Evolutionary conservation across 2,888 invertebrate genomes (phyloP), one percentile per base, ranked within the genome.

Genomic region (Leucozona laternaria): DNA sequence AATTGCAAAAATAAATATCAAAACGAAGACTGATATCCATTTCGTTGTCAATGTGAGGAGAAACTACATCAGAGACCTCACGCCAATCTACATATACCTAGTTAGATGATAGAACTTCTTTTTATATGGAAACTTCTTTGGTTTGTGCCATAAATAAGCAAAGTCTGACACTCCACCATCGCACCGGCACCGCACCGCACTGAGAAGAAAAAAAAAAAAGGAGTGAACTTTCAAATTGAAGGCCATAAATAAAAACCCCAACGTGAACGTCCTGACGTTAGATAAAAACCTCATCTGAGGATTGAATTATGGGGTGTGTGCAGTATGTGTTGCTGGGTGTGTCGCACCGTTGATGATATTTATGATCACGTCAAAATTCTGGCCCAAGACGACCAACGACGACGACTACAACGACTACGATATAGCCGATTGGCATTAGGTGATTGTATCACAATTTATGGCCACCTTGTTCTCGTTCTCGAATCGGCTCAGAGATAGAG

Each of bases 241-340:
- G 72, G 50, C 81, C 57, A 81, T 86, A 86, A 81, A 78, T 86
- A 78, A 81, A 66, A 86, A 55, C 43, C 70, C 62, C 60, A 40
- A 37, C 60, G 25, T 53, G 60, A 70, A 75, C 72, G 68, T 79
- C 62, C 81, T 79, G 73, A 78, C 77, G 57, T 78, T 78, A 81
- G 85, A 81, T 86, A 86, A 81, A 85, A 86, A 73, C 78, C 78
- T 78, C 78, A 86, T 86, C 78, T 75, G 78, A 78, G 57, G 77
- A 78, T 78, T 86, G 81, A 81, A 78, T 86, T 81, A 81, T 86
- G 73, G 78, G 64, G 81, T 81, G 78, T 77, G 48, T 48, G 77
- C 81, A n/a, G 43, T 72, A 45, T 34, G 72, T 79, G 55, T 57
- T 62, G 25, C 45, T 71, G 81, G 72, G 64, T 85, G 71, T 80